phyloP scores from a whole-genome alignment of 64 coral and sea anemone species.

The Stylophora pistillata region DNA sequence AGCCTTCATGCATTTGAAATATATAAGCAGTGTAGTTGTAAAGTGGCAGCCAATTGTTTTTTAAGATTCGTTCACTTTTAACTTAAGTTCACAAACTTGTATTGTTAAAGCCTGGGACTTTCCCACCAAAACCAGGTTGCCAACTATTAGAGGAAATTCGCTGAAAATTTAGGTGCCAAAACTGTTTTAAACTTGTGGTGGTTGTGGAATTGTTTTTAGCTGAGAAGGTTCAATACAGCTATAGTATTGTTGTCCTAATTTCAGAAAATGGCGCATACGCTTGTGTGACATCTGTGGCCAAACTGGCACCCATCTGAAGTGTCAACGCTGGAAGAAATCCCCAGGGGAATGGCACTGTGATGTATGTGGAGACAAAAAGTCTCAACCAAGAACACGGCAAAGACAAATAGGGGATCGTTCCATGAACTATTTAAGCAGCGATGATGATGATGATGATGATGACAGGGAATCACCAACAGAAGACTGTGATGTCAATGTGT shows the following conservation, averaged over 20 bases:
- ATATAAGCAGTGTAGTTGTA: no score
- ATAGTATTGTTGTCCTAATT: neutral
- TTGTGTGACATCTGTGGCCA: conserved; percentile 81
- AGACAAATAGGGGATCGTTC: conserved; percentile 49
- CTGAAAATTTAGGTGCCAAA: no score
- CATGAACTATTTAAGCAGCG: neutral
- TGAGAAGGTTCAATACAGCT: no score
- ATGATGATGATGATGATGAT: neutral
- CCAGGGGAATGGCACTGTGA: conserved; percentile 61
- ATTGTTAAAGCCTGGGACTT: no score
- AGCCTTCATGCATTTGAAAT: no score
- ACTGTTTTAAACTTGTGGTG: neutral
- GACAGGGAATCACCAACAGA: conserved; percentile 5
- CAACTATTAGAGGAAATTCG: no score
- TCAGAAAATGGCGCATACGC: conserved; percentile 75
- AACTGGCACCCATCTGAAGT: conserved; percentile 77
- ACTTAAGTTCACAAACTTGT: no score
- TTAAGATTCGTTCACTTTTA: no score
- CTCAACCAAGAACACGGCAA: conserved; percentile 1
- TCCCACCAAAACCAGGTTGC: no score
- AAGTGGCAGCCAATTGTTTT: no score
- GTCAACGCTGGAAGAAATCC: conserved; percentile 64
- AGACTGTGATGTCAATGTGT: conserved; percentile 16
- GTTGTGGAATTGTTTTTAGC: neutral
- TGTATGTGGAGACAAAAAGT: conserved; percentile 13